Evolutionary conservation across 2,113 vertebrate genomes (phyloP).

Genomic region (Ia io): DNA sequence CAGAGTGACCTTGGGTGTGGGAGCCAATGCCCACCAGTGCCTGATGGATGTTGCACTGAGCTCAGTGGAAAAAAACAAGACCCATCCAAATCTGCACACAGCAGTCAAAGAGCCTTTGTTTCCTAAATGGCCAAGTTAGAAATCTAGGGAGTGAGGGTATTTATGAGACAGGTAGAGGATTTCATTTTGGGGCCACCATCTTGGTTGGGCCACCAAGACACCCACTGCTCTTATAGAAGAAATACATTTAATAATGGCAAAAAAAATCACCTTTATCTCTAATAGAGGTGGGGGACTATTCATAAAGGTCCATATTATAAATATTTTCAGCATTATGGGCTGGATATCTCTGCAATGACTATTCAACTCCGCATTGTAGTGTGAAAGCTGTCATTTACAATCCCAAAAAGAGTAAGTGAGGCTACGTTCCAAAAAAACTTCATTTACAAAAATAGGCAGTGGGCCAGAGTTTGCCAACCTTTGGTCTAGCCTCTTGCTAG

Average conservation of each 20-base stretch:
- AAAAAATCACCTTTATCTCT: neutral
- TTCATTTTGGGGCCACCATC: neutral
- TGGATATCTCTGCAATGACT: neutral
- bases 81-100: neutral
- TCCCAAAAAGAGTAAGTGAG: neutral
- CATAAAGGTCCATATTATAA: neutral
- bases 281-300: neutral
- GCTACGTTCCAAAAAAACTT: constrained; percentile 5
- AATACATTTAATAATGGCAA: neutral
- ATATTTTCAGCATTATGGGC: neutral
- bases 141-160: neutral
- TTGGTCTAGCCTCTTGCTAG: neutral
- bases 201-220: neutral
- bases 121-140: neutral
- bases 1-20: neutral
- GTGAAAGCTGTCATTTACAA: neutral
- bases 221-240: neutral
- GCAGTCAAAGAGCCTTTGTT: neutral
- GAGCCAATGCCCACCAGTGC: neutral
- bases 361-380: neutral
- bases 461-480: neutral
- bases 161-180: neutral
- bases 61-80: neutral
- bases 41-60: neutral
- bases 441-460: neutral